Conservation (phyloP, 2,113 vertebrate species). For the Myotis brandtii region DNA sequence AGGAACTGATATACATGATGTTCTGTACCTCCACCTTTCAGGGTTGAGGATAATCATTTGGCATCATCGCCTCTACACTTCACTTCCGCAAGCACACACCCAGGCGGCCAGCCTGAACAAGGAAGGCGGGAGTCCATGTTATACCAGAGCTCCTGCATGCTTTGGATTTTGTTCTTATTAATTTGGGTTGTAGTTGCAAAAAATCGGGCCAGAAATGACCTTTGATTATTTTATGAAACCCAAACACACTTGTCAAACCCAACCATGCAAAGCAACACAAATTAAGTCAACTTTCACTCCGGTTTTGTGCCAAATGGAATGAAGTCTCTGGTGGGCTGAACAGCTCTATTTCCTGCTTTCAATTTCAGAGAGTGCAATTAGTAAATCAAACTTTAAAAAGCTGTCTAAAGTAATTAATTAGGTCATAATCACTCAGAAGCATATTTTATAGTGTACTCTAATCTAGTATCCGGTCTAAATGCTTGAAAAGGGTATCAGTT, state of each 20-base stretch:
- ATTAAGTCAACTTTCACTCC: slow-evolving; percentile 55
- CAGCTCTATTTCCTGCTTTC: slow-evolving; percentile 64
- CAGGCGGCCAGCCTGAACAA: not conserved
- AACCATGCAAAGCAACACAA: slow-evolving; percentile 42
- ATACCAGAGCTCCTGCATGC: not conserved
- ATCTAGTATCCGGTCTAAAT: slow-evolving; percentile 73
- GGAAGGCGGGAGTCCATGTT: not conserved
- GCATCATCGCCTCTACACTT: not conserved
- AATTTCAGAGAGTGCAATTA: slow-evolving; percentile 71
- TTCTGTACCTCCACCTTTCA: not conserved
- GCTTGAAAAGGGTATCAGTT: slow-evolving; percentile 63
- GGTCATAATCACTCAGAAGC: slow-evolving; percentile 67
- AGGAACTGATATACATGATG: not conserved
- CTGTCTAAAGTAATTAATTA: slow-evolving; percentile 81
- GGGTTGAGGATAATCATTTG: not conserved
- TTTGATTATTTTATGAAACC: slow-evolving; percentile 58
- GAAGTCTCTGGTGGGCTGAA: slow-evolving; percentile 35
- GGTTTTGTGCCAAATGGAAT: slow-evolving; percentile 51
- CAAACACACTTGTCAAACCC: slow-evolving; percentile 67
- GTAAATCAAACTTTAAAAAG: slow-evolving; percentile 74
- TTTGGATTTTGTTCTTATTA: not conserved
- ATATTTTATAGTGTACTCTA: slow-evolving; percentile 62
- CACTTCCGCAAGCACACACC: not conserved
- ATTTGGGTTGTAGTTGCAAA: not conserved
- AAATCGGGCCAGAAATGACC: slow-evolving; percentile 8